Evolutionary conservation across 2,113 vertebrate species (phyloP).

Genomic region (Corapipo altera): DNA sequence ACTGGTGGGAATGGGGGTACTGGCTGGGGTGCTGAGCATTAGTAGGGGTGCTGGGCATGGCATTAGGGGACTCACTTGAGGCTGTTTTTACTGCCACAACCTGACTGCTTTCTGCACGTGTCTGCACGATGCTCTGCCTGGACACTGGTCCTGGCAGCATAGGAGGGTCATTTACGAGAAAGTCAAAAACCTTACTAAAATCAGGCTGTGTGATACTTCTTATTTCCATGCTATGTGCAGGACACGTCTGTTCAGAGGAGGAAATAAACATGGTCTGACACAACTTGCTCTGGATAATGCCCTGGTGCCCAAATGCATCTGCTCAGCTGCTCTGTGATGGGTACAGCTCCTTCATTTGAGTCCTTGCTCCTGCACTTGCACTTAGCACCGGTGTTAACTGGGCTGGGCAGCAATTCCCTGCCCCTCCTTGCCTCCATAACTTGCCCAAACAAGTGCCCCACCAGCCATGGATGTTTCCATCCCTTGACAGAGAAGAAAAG

Average conservation of each 20-base stretch:
- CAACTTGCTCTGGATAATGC: background rate
- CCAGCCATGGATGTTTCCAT: rapidly evolving
- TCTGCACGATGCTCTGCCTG: background rate
- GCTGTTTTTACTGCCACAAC: background rate
- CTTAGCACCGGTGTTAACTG: rapidly evolving
- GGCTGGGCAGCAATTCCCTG: background rate
- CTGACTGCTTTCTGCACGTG: background rate
- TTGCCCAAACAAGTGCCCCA: background rate
- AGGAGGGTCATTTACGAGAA: background rate
- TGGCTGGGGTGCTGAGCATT: background rate
- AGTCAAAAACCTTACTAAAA: background rate
- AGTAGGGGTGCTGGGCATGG: background rate
- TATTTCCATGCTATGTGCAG: background rate
- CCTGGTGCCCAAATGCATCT: background rate
- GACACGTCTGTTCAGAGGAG: background rate
- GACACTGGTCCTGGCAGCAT: rapidly evolving
- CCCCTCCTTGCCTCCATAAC: background rate
- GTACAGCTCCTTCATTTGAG: rapidly evolving
- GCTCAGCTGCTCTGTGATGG: background rate
- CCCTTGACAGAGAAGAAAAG: background rate
- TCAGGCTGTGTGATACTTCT: background rate
- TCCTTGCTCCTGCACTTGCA: background rate
- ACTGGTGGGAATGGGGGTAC: background rate
- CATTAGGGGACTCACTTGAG: background rate
- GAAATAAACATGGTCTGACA: background rate